Evolutionary conservation across 2,113 vertebrate genomes (phyloP).

Genomic region (Hydrolagus affinis): DNA sequence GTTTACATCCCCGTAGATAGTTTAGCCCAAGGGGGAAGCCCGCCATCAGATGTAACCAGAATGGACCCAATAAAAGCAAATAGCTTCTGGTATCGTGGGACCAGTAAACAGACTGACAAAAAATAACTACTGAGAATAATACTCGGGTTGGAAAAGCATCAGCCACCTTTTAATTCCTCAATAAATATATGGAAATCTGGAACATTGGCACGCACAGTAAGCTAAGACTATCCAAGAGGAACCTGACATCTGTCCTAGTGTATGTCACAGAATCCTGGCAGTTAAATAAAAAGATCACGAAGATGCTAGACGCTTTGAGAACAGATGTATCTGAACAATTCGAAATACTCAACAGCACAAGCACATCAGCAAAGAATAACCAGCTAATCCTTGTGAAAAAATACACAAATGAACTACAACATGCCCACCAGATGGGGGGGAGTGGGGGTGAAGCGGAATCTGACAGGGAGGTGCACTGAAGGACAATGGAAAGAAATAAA

Average conservation of each 20-base stretch:
- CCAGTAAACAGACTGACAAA: not conserved
- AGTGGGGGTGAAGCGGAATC: no score
- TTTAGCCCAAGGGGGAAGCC: no score
- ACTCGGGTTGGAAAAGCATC: not conserved
- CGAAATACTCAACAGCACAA: not conserved
- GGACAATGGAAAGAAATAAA: not conserved
- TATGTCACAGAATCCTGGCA: not conserved
- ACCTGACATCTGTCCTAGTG: not conserved
- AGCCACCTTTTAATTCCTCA: not conserved
- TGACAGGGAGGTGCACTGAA: not conserved
- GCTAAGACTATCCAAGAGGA: constrained; percentile 1
- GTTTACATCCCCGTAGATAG: no score
- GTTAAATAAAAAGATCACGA: no score
- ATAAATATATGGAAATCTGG: constrained; percentile 15
- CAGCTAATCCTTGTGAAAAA: not conserved
- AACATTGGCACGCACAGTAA: not conserved
- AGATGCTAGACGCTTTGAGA: not conserved
- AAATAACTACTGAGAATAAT: constrained; percentile 21
- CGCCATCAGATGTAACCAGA: no score
- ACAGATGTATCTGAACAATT: not conserved
- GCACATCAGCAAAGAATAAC: not conserved
- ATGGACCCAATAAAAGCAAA: no score
- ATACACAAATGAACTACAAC: no score
- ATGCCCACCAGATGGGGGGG: no score
- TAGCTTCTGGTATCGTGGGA: not conserved